Evolutionary conservation across 2,113 vertebrate species (phyloP), one percentile per base, ranked within the genome.

Genomic region (Leucopsar rothschildi): DNA sequence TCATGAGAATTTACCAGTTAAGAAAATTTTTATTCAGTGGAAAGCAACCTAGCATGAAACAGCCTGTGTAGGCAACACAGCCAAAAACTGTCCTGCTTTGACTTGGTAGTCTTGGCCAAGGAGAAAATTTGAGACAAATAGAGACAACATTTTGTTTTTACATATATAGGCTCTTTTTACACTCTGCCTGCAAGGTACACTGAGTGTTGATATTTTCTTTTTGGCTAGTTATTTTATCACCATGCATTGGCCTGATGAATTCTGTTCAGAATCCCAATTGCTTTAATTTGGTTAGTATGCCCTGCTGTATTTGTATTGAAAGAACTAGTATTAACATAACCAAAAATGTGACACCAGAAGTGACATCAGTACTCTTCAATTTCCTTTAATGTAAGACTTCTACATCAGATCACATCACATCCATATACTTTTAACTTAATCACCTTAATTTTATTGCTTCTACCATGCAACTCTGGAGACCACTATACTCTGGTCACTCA

Each of bases 11-110:
- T 96, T 70, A 66, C 37, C 59, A 82, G 15, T 73, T 94, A 72
- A 80, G 19, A 82, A 72, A 44, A 75, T 85, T 96, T 81, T 93
- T 64, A 94, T 97, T 92, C 42, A 82, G 1, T 79, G 42, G 18
- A 63, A 95, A 94, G 45, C 57, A 60, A 40, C 15, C 63, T 88
- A 79, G 21, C 37, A 22, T 60, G 71, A 93, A 94, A 57, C 21
- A 79, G 47, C 44, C 65, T 76, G 16, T 7, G 12, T 40, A 93
- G 53, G n/a, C 27, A 86, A 14, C 50, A 29, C 15, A 92, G 5
- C 19, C 23, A 31, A 76, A 70, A 94, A 50, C 64, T 4, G 15
- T 47, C 11, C 17, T 50, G 85, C 59, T 87, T 57, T 82, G 72
- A 61, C 56, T 73, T 60, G 44, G 56, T 80, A 79, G 33, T 40